Evolutionary conservation across 1,140 invertebrate species (phyloP).

Genomic region (Lethocerus indicus): DNA sequence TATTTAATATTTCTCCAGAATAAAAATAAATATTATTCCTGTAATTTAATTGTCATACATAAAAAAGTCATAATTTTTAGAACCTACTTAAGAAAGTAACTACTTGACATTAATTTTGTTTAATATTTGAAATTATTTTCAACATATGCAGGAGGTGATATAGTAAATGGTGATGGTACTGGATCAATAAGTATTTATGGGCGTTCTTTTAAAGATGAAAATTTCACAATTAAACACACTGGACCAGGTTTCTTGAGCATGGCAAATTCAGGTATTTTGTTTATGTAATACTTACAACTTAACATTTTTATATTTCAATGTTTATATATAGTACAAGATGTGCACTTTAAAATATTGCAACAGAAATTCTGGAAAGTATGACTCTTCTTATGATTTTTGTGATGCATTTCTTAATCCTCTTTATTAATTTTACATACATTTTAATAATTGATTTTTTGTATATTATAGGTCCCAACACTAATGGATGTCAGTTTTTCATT

Average conservation of each 20-base stretch:
- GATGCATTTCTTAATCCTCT: too few species aligned
- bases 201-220: constrained; percentile 84
- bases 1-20: too few species aligned
- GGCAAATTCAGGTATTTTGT: constrained; percentile 73
- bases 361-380: too few species aligned
- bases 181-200: constrained; percentile 82
- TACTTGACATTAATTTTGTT: too few species aligned
- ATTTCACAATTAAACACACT: constrained; percentile 75
- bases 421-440: not conserved
- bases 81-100: too few species aligned
- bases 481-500: constrained; percentile 94
- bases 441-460: not conserved
- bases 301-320: too few species aligned
- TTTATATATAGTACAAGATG: too few species aligned
- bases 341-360: too few species aligned
- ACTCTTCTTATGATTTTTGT: too few species aligned
- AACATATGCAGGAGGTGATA: constrained; percentile 50
- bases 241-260: constrained; percentile 83
- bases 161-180: constrained; percentile 54
- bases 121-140: too few species aligned
- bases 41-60: not conserved
- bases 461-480: constrained; percentile 41
- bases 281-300: too few species aligned
- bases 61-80: too few species aligned
- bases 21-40: not conserved